A percentile compares a stretch with the other conserved stretches of the same genome.
Evolutionary conservation across 2,797 vertebrate genomes (phyloP).

Genomic region (Chromis chromis): DNA sequence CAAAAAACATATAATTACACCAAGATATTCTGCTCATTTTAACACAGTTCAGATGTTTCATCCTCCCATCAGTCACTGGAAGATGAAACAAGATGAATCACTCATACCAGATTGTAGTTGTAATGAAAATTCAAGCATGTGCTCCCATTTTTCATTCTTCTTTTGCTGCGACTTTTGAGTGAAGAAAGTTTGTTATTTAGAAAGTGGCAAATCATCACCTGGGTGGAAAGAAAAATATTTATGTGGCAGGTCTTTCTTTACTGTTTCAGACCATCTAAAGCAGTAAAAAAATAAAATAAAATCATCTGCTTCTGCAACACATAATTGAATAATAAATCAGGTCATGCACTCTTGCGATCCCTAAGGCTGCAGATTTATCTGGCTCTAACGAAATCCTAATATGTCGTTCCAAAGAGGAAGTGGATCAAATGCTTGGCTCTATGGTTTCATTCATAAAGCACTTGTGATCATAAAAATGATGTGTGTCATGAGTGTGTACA

Average conservation of each 20-base stretch:
- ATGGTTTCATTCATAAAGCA: constrained; percentile 43
- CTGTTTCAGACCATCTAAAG: not conserved
- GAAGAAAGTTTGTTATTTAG: not conserved
- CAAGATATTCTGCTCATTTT: constrained; percentile 7
- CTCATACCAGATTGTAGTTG: constrained; percentile 20
- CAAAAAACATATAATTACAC: not conserved
- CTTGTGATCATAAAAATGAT: constrained; percentile 50
- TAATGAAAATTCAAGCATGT: constrained; percentile 11
- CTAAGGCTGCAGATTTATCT: not conserved
- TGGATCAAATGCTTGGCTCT: constrained; percentile 7
- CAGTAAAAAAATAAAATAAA: too few relatives aligned
- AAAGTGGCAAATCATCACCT: not conserved
- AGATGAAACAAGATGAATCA: constrained; percentile 27
- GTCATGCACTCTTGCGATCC: not conserved
- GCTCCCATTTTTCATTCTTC: constrained; percentile 4
- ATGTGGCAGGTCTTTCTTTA: not conserved
- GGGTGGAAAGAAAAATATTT: constrained; percentile 9
- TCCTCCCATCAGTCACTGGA: constrained; percentile 14
- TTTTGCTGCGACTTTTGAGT: constrained; percentile 9
- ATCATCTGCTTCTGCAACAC: not conserved
- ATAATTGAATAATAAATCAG: not conserved
- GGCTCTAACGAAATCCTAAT: constrained; percentile 1
- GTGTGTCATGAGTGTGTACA: not conserved
- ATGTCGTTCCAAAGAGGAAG: constrained; percentile 11
- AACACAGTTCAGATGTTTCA: constrained; percentile 33